A percentile compares a stretch with the other conserved stretches of the same genome.
phyloP scores from a whole-genome alignment of 2,888 invertebrate species.

The Elegia similella region DNA sequence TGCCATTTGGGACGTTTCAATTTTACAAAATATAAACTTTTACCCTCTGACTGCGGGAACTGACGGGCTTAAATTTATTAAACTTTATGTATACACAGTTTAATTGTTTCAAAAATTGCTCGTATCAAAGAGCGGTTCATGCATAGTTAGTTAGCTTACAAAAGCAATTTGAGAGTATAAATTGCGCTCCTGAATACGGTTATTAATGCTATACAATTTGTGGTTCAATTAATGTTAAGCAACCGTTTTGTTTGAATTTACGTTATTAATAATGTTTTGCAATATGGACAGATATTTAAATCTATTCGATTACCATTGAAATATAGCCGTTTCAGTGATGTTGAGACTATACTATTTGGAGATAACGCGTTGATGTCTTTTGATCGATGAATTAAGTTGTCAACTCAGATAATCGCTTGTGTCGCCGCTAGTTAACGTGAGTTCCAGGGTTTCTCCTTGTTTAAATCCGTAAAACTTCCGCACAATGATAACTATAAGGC shows the following conservation, averaged over 20 bases:
- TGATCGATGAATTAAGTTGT: not conserved
- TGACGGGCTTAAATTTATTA: conserved; percentile 43
- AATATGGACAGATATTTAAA: no score
- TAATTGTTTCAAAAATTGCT: conserved; percentile 20
- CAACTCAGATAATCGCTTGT: not conserved
- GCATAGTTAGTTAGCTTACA: conserved; percentile 9
- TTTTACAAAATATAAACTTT: conserved; percentile 62
- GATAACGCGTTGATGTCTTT: not conserved
- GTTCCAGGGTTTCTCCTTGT: no score
- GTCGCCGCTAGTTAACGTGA: no score
- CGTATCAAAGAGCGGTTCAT: conserved; percentile 3
- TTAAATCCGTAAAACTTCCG: no score
- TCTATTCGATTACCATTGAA: no score
- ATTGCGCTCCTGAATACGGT: not conserved
- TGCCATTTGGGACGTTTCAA: conserved; percentile 61
- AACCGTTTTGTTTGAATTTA: conserved; percentile 1
- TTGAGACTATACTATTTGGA: not conserved
- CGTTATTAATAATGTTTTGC: not conserved
- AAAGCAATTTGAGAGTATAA: not conserved
- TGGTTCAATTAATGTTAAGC: not conserved
- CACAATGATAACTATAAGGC: no score
- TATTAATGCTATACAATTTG: not conserved
- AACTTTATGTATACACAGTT: conserved; percentile 29
- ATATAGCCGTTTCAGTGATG: no score
- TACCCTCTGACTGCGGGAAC: conserved; percentile 40